These are phyloP conservation scores for Botia almorhae DNA, from an alignment of 2,797 vertebrate species.

Conservation along the genomic window DNA sequence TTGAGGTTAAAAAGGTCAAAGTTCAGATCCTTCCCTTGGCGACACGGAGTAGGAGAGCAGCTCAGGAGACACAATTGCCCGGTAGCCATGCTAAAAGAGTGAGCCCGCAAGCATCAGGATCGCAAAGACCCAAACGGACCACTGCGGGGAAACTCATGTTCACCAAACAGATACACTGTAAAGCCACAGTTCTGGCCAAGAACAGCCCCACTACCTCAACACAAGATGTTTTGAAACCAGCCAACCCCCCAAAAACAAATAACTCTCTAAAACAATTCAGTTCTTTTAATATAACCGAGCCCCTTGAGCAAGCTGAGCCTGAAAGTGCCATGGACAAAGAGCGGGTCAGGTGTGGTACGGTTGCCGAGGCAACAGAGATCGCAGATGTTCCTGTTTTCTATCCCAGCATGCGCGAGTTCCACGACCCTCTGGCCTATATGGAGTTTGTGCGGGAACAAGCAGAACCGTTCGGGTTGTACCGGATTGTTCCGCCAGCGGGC, in stretches of 20 bases:
- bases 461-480: conserved; percentile 91
- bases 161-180: conserved; percentile 94
- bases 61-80: conserved; percentile 56
- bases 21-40: conserved; percentile 80
- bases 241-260: conserved; percentile 76
- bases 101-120: conserved; percentile 68
- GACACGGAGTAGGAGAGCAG: conserved; percentile 71
- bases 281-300: conserved; percentile 55
- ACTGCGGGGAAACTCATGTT: conserved; percentile 88
- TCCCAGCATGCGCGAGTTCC: conserved; percentile 91
- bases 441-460: conserved; percentile 90
- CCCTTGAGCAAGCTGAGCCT: conserved; percentile 73
- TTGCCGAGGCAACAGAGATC: conserved; percentile 79
- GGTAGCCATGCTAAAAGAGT: conserved; percentile 83
- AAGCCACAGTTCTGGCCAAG: conserved; percentile 85
- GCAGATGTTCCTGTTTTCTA: conserved; percentile 89
- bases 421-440: conserved; percentile 94
- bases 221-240: conserved; percentile 64
- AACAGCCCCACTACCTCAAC: conserved; percentile 92
- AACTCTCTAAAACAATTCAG: conserved; percentile 82
- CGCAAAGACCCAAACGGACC: conserved; percentile 89
- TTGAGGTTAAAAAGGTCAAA: conserved; percentile 89
- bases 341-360: conserved; percentile 74
- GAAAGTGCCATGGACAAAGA: conserved; percentile 79
- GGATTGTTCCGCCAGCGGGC: conserved; percentile 90